Evolutionary conservation across 2,888 invertebrate genomes (phyloP).

Genomic region (Mythimna albipuncta): DNA sequence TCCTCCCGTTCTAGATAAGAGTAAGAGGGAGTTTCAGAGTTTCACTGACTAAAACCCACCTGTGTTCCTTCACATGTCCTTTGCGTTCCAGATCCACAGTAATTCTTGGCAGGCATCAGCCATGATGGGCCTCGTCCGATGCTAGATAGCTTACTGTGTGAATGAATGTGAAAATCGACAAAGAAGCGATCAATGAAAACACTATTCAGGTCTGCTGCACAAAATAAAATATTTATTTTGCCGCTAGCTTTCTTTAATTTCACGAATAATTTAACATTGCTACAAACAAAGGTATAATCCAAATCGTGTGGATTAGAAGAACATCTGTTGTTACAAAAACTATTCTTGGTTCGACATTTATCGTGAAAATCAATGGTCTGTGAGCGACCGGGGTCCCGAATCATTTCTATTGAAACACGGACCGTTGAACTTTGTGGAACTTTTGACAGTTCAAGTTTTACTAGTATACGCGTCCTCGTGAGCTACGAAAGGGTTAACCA

Average conservation of each 20-base stretch:
- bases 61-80: too few relatives aligned
- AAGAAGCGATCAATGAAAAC: conserved; percentile 18
- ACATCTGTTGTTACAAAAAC: conserved; percentile 48
- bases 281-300: conserved; percentile 40
- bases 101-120: too few relatives aligned
- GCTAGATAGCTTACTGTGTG: too few relatives aligned
- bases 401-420: conserved; percentile 54
- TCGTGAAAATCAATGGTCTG: conserved; percentile 67
- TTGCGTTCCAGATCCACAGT: too few relatives aligned
- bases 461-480: background rate
- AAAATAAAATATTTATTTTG: conserved; percentile 27
- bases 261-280: conserved; percentile 51
- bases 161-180: background rate
- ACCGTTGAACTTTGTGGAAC: conserved; percentile 55
- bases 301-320: conserved; percentile 50
- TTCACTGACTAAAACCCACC: too few relatives aligned
- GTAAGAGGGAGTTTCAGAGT: too few relatives aligned
- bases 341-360: conserved; percentile 55
- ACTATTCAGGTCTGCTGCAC: conserved; percentile 34
- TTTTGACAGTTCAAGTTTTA: conserved; percentile 46
- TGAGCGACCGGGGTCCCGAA: conserved; percentile 38
- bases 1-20: too few relatives aligned
- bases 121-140: too few relatives aligned
- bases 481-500: too few relatives aligned
- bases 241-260: conserved; percentile 45